These are phyloP conservation scores for Martes flavigula DNA, from an alignment of 2,797 vertebrate species.

Conservation along the genomic window DNA sequence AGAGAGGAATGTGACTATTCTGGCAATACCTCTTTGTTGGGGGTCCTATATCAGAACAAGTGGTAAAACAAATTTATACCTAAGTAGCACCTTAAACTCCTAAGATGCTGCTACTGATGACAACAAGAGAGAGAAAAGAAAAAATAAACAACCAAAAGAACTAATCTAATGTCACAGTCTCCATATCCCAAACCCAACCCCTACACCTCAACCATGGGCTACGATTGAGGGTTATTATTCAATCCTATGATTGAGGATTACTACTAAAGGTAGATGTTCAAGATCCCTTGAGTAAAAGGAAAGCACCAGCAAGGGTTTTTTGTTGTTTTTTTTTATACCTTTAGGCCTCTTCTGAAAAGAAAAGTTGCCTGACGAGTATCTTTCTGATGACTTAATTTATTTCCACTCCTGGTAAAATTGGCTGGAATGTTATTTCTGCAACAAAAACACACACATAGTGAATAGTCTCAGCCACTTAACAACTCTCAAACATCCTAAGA, in stretches of 20 bases:
- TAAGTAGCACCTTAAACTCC: slow-evolving; percentile 48
- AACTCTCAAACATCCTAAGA: slow-evolving; percentile 48
- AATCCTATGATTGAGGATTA: neutral
- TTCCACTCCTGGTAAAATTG: slow-evolving; percentile 85
- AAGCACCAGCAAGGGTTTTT: neutral
- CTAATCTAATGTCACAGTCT: neutral
- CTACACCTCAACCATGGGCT: neutral
- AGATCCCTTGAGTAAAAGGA: neutral
- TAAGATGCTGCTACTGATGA: neutral
- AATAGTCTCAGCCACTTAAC: slow-evolving; percentile 27
- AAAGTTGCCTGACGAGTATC: slow-evolving; percentile 96
- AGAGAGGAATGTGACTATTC: neutral
- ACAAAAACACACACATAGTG: slow-evolving; percentile 56
- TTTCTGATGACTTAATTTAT: slow-evolving; percentile 89
- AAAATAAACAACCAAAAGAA: neutral
- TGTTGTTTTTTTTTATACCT: slow-evolving; percentile 84
- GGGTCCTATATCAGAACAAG: slow-evolving; percentile 14
- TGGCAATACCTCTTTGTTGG: neutral
- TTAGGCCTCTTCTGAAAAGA: slow-evolving; percentile 94
- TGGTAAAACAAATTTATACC: slow-evolving; percentile 47
- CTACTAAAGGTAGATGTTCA: neutral
- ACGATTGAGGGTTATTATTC: neutral
- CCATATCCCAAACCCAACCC: neutral
- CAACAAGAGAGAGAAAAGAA: neutral
- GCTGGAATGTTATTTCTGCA: slow-evolving; percentile 83